Base-by-base conservation (phyloP, 2,888 invertebrate species). In the Perizoma flavofasciatum region DNA sequence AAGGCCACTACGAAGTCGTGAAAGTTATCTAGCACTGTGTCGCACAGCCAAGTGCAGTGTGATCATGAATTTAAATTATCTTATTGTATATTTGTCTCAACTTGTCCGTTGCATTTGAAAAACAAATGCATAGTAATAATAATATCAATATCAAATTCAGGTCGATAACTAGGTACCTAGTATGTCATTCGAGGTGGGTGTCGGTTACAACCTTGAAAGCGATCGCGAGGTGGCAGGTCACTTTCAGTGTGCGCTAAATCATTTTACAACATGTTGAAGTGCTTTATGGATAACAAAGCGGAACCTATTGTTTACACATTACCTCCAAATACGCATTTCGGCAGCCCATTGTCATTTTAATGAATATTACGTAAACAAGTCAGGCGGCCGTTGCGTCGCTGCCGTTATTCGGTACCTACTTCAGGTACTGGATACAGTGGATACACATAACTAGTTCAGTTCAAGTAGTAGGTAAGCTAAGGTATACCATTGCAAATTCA, bases 161-260 rank as follows among this genome's bases (percentile, higher is more conserved):
- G 81, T 83, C 83, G 80, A 71, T 73, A 73, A 73, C 22, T 22
- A 22, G 22, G 22, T 69, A 33, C 47, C 37, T 41, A 40, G 46
- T 22, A 75, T 71, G 75, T 73, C 79, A 80, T 78, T 81, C 77
- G 72, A 74, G 72, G 73, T 56, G 51, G 66, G 63, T 86, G 82
- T 87, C 77, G 74, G 77, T 86, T 85, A 81, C 77, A 86, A 83
- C 89, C 90, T 90, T 91, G 89, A 83, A 77, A 69, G 67, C 71
- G 77, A 82, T 79, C 77, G 77, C 74, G 74, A 77, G 77, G 75
- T 74, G 82, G 79, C 82, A 85, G 81, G 81, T 74, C 78, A 74
- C 22, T 74, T 74, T 69, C 69, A 71, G 67, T 56, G 71, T 77
- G 73, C 70, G 69, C 72, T 71, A 65, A 69, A 44, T 5, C 4